phyloP scores from a whole-genome alignment of 2,888 invertebrate species.

The Terebella lapidaria region DNA sequence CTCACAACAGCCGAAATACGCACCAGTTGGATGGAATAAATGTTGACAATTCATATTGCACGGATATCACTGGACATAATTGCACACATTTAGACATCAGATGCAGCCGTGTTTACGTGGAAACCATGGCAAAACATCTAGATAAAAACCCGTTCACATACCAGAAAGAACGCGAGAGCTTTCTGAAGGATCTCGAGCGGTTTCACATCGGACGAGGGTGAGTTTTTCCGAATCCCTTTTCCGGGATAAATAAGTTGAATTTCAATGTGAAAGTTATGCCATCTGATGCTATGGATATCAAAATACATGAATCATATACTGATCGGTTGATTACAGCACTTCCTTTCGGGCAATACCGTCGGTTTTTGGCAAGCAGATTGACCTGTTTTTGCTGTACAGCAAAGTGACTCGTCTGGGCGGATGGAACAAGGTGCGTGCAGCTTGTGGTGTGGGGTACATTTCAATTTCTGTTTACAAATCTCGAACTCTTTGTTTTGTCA shows the following conservation, averaged over 20 bases:
- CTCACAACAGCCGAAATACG: no score
- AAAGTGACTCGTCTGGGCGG: conserved; percentile 90
- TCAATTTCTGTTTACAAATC: no score
- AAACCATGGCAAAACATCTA: conserved; percentile 62
- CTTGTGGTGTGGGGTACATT: no score
- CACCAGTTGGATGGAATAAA: not conserved
- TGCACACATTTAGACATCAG: not conserved
- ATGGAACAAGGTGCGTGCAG: conserved; percentile 85
- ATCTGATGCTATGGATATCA: no score
- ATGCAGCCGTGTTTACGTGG: not conserved
- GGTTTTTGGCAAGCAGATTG: conserved; percentile 85
- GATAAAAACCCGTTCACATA: conserved; percentile 71
- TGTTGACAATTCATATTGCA: not conserved
- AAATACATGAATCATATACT: no score
- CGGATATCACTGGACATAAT: not conserved
- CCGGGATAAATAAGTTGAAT: no score
- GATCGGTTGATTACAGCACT: conserved; percentile 62
- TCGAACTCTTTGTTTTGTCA: no score
- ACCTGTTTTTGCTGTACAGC: conserved; percentile 84
- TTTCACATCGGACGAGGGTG: conserved; percentile 90
- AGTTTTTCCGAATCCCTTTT: no score
- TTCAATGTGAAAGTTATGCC: no score
- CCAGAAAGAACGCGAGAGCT: conserved; percentile 72
- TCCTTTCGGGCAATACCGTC: conserved; percentile 68
- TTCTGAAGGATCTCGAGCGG: conserved; percentile 78